phyloP scores from a whole-genome alignment of 2,113 vertebrate genomes.

The Shinisaurus crocodilurus region DNA sequence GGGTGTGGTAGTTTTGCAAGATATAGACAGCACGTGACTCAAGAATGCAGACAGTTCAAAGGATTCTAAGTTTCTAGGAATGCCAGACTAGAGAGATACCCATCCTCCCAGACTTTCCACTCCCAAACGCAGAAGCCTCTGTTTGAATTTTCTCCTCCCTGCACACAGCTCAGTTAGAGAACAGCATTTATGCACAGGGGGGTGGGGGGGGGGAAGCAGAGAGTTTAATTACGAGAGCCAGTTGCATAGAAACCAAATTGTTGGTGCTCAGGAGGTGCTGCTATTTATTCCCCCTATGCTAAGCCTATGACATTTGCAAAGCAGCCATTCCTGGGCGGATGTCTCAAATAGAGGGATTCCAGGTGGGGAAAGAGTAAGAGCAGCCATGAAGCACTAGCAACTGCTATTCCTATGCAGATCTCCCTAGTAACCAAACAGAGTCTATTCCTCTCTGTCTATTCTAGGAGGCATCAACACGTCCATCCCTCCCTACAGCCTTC shows the following conservation, averaged over 20 bases:
- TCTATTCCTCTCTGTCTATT: background rate
- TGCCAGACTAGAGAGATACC: background rate
- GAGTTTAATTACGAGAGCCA: background rate
- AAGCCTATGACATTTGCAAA: background rate
- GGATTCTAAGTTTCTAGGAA: background rate
- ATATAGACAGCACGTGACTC: background rate
- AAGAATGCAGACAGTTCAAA: background rate
- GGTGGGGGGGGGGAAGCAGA: background rate
- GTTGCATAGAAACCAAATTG: conserved; percentile 28
- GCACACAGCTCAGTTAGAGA: background rate
- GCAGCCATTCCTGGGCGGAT: conserved; percentile 30
- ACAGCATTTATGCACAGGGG: background rate
- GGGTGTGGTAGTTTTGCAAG: conserved; percentile 17
- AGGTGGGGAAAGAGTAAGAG: conserved; percentile 24
- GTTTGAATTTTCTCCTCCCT: background rate
- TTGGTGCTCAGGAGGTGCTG: conserved; percentile 5
- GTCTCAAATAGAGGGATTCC: conserved; percentile 15
- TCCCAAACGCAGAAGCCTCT: background rate
- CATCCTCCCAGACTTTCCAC: background rate
- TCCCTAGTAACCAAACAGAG: conserved; percentile 36
- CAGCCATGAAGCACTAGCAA: conserved; percentile 8
- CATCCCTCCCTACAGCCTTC: background rate
- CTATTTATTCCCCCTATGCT: conserved; percentile 17
- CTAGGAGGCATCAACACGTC: conserved; percentile 12
- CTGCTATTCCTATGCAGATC: conserved; percentile 24